A percentile compares a stretch with the other conserved stretches of the same genome.
Conservation (phyloP, 53 echinoderm and acorn worm species). For the Zoroaster sp. region DNA sequence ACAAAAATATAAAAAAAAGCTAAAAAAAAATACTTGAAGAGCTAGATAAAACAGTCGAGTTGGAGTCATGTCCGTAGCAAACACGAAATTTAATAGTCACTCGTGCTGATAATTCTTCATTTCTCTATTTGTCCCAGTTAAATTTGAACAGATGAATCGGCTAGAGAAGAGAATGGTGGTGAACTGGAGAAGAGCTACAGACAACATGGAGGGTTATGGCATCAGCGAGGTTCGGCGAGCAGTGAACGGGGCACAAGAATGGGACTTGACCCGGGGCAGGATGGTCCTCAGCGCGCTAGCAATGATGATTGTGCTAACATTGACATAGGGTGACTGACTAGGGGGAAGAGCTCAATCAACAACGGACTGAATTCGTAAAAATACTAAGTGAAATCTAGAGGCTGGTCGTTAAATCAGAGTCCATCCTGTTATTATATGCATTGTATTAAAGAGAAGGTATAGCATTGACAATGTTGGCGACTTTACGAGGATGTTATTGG, state of each 20-base stretch:
- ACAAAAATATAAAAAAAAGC: not conserved
- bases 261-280: slow-evolving; percentile 14
- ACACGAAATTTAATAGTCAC: slow-evolving; percentile 27
- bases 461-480: no score
- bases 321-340: not conserved
- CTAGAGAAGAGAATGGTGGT: slow-evolving; percentile 41
- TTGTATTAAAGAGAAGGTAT: no score
- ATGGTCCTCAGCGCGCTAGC: not conserved
- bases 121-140: not conserved
- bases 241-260: not conserved
- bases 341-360: slow-evolving; percentile 8
- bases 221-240: not conserved
- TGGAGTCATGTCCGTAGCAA: not conserved
- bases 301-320: slow-evolving; percentile 7
- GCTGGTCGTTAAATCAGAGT: not conserved
- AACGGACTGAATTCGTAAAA: not conserved
- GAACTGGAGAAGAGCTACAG: not conserved
- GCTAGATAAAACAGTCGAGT: not conserved
- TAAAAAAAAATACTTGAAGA: not conserved
- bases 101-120: not conserved
- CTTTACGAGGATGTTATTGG: no score
- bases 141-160: slow-evolving; percentile 36
- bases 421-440: no score
- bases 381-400: not conserved
- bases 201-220: not conserved